These are phyloP conservation scores for Chirona hameri DNA, from an alignment of 2,888 invertebrate genomes.

Conservation along the genomic window DNA sequence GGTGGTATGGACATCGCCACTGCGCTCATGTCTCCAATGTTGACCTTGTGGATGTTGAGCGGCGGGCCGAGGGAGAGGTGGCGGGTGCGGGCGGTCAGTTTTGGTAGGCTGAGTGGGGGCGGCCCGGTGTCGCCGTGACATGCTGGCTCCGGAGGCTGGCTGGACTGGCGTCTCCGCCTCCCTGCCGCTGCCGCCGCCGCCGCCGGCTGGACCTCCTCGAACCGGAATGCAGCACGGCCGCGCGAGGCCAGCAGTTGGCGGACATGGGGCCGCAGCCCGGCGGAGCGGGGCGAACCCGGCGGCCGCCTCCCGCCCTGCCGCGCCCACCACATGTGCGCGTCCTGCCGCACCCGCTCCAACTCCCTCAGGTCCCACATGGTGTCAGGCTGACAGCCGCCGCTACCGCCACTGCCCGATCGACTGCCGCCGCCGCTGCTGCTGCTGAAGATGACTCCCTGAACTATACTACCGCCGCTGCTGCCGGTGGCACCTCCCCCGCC, in stretches of 20 bases:
- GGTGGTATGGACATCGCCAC: background rate
- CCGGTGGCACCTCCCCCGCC: too few species aligned
- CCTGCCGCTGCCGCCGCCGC: background rate
- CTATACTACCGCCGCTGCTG: too few species aligned
- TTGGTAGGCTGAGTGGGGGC: background rate
- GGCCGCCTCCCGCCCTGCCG: background rate
- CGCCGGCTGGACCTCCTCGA: background rate
- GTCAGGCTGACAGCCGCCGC: background rate
- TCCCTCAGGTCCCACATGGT: background rate
- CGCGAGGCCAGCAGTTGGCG: constrained; percentile 7
- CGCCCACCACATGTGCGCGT: background rate
- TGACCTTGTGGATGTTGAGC: background rate
- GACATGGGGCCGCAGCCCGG: background rate
- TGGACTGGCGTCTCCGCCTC: background rate
- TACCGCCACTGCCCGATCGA: background rate
- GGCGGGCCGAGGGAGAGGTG: constrained; percentile 3
- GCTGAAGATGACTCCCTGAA: too few species aligned
- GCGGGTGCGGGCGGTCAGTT: background rate
- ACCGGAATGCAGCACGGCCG: background rate
- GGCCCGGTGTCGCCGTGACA: background rate
- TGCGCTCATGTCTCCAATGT: background rate
- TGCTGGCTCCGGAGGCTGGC: constrained; percentile 1
- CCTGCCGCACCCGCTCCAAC: background rate
- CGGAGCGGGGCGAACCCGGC: background rate
- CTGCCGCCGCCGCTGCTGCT: background rate